Conservation (phyloP, 2,113 vertebrate genomes). For the Globicephala melas region DNA sequence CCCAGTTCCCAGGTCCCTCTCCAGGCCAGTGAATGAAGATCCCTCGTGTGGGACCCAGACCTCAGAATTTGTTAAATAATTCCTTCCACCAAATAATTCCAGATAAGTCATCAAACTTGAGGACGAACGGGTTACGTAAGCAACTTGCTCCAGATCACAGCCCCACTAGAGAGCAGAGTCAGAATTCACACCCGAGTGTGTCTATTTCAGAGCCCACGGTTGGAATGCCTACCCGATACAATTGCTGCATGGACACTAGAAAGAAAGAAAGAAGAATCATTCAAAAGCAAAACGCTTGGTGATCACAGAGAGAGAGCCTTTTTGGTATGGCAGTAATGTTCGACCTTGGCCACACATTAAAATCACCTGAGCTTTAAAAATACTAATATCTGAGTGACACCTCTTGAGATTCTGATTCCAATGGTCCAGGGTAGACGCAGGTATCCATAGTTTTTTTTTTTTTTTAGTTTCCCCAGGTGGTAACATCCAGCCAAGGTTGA, state of each 20-base stretch:
- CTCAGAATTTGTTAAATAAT: neutral
- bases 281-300: neutral
- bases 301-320: neutral
- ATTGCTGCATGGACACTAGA: neutral
- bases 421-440: neutral
- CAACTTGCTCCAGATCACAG: neutral
- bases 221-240: too few relatives aligned
- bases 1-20: too few relatives aligned
- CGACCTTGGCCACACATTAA: neutral
- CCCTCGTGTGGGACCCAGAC: neutral
- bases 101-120: neutral
- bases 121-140: neutral
- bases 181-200: neutral
- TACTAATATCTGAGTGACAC: too few relatives aligned
- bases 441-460: accelerated
- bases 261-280: neutral
- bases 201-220: neutral
- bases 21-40: neutral
- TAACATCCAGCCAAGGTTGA: neutral
- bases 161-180: neutral
- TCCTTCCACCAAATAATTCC: neutral
- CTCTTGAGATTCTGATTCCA: neutral
- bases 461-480: neutral
- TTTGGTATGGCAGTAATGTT: neutral
- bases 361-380: neutral